Conservation (phyloP, 1,140 invertebrate species). For the Temnothorax nylanderi region DNA sequence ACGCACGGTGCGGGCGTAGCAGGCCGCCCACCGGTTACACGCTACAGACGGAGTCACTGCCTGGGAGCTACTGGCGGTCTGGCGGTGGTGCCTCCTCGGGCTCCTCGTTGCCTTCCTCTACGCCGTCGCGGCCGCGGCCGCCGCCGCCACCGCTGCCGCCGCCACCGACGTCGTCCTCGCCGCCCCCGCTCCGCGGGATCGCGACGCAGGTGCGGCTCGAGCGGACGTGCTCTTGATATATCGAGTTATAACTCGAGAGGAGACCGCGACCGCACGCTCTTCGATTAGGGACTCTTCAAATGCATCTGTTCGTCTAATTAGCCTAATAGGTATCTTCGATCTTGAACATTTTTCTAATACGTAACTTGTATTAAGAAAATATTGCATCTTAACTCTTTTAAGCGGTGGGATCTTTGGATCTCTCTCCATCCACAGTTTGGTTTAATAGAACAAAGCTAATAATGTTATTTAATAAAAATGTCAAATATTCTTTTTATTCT, state of each 20-base stretch:
- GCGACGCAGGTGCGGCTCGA: slow-evolving; percentile 65
- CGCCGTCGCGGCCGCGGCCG: slow-evolving; percentile 63
- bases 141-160: slow-evolving; percentile 69
- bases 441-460: not conserved
- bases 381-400: too few species aligned
- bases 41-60: slow-evolving; percentile 78
- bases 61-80: slow-evolving; percentile 81
- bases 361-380: not conserved
- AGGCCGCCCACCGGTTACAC: slow-evolving; percentile 63
- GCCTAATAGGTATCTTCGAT: not conserved
- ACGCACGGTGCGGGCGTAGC: slow-evolving; percentile 52
- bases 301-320: not conserved
- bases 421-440: not conserved
- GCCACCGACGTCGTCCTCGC: slow-evolving; percentile 70
- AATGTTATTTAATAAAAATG: not conserved
- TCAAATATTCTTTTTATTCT: not conserved
- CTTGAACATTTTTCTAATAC: not conserved
- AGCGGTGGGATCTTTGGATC: not conserved
- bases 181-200: slow-evolving; percentile 72
- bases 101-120: slow-evolving; percentile 76
- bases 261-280: not conserved
- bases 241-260: too few species aligned
- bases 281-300: not conserved
- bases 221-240: not conserved
- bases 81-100: slow-evolving; percentile 68